Evolutionary conservation across 1,140 invertebrate species (phyloP).

Genomic region (Megalonaias nervosa): DNA sequence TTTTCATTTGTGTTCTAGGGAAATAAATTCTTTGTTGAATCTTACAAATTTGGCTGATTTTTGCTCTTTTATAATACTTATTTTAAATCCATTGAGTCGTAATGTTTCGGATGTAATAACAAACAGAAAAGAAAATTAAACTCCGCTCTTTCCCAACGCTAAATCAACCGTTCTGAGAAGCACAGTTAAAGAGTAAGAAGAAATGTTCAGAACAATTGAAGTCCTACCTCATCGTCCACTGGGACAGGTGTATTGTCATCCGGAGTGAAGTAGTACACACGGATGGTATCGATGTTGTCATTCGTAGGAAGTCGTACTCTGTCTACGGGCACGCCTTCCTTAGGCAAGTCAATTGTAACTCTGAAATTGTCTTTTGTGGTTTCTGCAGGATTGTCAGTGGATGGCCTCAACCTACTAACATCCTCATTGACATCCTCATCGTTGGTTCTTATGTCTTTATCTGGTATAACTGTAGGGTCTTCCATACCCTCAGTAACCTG

Average conservation of each 20-base stretch:
- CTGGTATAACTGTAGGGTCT: slow-evolving; percentile 15
- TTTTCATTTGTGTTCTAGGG: too few relatives aligned
- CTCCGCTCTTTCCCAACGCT: too few relatives aligned
- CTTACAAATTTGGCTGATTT: too few relatives aligned
- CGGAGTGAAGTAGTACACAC: slow-evolving; percentile 9
- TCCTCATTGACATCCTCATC: slow-evolving; percentile 20
- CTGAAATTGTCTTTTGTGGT: slow-evolving; percentile 24
- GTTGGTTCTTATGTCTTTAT: slow-evolving; percentile 24
- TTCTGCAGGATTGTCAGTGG: slow-evolving; percentile 6
- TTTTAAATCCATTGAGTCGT: too few relatives aligned
- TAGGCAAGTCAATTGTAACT: slow-evolving; percentile 26
- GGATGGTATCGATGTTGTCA: slow-evolving; percentile 19
- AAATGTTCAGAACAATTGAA: not conserved
- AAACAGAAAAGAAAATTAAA: too few relatives aligned
- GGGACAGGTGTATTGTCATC: not conserved
- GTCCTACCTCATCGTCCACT: not conserved
- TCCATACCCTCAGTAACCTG: slow-evolving; percentile 22
- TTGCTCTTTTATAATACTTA: too few relatives aligned
- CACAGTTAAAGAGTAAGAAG: too few relatives aligned
- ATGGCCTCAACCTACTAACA: slow-evolving; percentile 17
- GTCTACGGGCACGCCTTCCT: slow-evolving; percentile 16
- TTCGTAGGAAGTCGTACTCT: slow-evolving; percentile 17
- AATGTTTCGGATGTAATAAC: too few relatives aligned
- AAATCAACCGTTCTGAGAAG: too few relatives aligned
- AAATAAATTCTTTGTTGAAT: too few relatives aligned